These are phyloP conservation scores for Alloplasta piceator DNA, from an alignment of 2,888 invertebrate genomes.

Conservation along the genomic window DNA sequence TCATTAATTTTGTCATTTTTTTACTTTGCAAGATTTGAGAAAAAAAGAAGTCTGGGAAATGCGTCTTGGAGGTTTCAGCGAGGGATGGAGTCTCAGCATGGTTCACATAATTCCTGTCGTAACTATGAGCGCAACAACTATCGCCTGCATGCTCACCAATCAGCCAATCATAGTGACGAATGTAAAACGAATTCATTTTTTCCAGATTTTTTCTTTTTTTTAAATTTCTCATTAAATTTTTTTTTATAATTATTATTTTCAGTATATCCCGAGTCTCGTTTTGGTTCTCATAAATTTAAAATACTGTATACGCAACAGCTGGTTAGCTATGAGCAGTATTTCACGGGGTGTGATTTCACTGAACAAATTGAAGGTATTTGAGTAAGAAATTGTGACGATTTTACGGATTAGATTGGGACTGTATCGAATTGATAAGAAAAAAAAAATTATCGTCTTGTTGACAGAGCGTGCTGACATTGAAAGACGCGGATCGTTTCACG, in stretches of 20 bases:
- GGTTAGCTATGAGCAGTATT: slow-evolving; percentile 75
- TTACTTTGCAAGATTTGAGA: slow-evolving; percentile 59
- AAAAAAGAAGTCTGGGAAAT: slow-evolving; percentile 70
- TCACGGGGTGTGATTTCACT: slow-evolving; percentile 74
- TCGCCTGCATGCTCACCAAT: slow-evolving; percentile 67
- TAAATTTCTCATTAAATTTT: slow-evolving; percentile 1
- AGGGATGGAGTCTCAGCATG: slow-evolving; percentile 73
- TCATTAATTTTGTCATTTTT: no score
- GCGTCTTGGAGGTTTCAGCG: slow-evolving; percentile 71
- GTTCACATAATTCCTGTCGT: slow-evolving; percentile 72
- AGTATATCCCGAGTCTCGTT: slow-evolving; percentile 72
- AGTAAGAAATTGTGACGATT: neutral
- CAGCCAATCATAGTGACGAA: slow-evolving; percentile 65
- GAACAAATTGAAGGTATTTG: slow-evolving; percentile 74
- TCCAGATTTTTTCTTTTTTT: neutral
- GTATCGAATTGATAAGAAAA: slow-evolving; percentile 7
- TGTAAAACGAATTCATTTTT: slow-evolving; percentile 56
- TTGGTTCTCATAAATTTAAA: slow-evolving; percentile 72
- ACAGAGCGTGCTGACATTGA: slow-evolving; percentile 81
- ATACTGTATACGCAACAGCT: slow-evolving; percentile 72
- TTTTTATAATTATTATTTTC: slow-evolving; percentile 21
- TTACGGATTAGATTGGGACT: slow-evolving; percentile 1
- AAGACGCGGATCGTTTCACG: slow-evolving; percentile 82
- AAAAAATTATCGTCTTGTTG: slow-evolving; percentile 34
- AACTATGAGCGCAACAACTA: slow-evolving; percentile 68